Evolutionary conservation across 2,113 vertebrate genomes (phyloP).

Genomic region (Saguinus midas): DNA sequence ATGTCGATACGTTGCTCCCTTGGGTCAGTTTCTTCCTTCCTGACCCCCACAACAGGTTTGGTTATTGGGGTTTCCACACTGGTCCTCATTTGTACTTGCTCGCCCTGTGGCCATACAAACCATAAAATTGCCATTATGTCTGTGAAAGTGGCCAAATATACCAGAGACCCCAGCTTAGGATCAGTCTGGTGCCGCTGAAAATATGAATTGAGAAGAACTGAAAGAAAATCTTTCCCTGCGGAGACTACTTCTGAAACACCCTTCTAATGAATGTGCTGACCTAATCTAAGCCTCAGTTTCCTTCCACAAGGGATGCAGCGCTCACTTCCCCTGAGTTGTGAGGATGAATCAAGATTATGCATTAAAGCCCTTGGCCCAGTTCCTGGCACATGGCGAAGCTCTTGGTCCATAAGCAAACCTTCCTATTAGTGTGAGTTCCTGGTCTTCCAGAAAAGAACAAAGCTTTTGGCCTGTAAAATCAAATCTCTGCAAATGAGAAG

Average conservation of each 20-base stretch:
- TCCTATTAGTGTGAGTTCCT: not conserved
- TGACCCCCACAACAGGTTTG: not conserved
- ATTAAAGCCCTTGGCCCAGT: not conserved
- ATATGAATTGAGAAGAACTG: not conserved
- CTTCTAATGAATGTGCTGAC: not conserved
- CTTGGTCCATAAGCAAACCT: not conserved
- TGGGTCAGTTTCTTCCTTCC: not conserved
- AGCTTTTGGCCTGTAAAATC: not conserved
- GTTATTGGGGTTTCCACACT: not conserved
- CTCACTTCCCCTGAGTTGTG: not conserved
- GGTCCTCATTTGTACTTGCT: not conserved
- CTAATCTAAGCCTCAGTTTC: not conserved
- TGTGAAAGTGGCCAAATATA: not conserved
- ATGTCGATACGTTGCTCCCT: not conserved
- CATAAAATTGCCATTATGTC: not conserved
- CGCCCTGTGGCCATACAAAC: not conserved
- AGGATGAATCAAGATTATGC: not conserved
- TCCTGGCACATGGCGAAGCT: not conserved
- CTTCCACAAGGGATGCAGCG: not conserved
- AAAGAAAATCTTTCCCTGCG: not conserved
- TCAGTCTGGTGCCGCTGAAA: conserved; percentile 35
- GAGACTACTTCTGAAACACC: not conserved
- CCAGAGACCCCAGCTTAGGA: not conserved
- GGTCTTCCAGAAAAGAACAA: conserved; percentile 22
- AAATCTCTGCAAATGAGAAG: not conserved